Conservation (phyloP, 2,797 vertebrate genomes). For the Melanogrammus aeglefinus region DNA sequence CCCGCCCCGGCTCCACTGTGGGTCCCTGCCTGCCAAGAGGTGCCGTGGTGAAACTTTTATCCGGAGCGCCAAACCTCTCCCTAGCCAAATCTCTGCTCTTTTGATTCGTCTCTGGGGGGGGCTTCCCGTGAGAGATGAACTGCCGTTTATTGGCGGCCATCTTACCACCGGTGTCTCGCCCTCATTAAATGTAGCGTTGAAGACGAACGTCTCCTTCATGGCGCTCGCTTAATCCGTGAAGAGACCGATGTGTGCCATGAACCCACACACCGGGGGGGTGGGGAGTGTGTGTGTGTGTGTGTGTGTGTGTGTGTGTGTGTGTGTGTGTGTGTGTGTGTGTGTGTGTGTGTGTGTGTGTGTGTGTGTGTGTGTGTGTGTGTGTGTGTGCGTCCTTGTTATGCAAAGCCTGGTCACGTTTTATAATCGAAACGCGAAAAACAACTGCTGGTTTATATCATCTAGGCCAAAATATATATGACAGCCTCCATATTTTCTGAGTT, state of each 20-base stretch:
- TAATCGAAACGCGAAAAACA: background rate
- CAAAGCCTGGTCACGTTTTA: background rate
- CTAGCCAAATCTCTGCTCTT: background rate
- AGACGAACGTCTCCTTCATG: background rate
- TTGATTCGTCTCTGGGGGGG: background rate
- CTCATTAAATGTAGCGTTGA: background rate
- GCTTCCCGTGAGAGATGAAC: background rate
- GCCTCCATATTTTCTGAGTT: background rate
- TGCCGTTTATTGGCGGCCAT: background rate
- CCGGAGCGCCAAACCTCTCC: background rate
- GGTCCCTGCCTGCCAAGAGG: background rate
- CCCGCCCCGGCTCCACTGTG: background rate
- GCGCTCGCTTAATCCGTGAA: background rate
- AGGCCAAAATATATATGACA: background rate
- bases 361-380: background rate
- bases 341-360: too few species aligned
- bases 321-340: too few species aligned
- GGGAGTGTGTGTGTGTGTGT: too few species aligned
- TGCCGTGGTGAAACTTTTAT: background rate
- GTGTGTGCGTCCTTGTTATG: background rate
- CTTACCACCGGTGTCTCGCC: background rate
- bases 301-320: too few species aligned
- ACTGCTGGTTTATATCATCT: background rate
- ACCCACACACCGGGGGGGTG: too few species aligned
- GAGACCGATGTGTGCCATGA: too few species aligned